A percentile compares a stretch with the other conserved stretches of the same genome.
Evolutionary conservation across 2,113 vertebrate genomes (phyloP).

Genomic region (Anolis carolinensis): DNA sequence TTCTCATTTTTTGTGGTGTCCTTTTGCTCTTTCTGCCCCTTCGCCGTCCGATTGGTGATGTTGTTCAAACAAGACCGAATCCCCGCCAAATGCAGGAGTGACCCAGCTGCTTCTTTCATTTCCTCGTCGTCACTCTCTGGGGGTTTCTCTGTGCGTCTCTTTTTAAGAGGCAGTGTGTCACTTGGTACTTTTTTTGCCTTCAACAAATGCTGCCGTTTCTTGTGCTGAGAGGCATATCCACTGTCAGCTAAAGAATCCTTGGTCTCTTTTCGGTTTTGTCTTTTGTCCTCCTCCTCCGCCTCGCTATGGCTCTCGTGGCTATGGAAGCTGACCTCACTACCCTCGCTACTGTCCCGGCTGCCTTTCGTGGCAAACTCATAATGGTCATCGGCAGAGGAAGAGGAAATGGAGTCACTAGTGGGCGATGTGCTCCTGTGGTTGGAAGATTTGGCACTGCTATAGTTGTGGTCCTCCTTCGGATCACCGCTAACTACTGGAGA

Average conservation of each 20-base stretch:
- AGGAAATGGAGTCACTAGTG: slow-evolving; percentile 78
- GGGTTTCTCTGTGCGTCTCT: slow-evolving; percentile 93
- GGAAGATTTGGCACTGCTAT: slow-evolving; percentile 92
- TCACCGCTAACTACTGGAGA: slow-evolving; percentile 89
- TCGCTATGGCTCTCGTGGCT: slow-evolving; percentile 84
- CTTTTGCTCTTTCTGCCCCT: slow-evolving; percentile 99
- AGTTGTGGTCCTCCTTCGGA: slow-evolving; percentile 95
- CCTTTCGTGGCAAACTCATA: slow-evolving; percentile 80
- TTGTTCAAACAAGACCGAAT: slow-evolving; percentile 99
- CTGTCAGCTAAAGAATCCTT: slow-evolving; percentile 89
- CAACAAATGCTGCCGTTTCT: slow-evolving; percentile 91
- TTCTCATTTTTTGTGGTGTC: slow-evolving; percentile 93
- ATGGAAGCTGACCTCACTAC: slow-evolving; percentile 81
- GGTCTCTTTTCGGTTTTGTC: slow-evolving; percentile 84
- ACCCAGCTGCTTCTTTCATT: slow-evolving; percentile 99
- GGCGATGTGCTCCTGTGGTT: slow-evolving; percentile 80
- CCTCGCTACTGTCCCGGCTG: slow-evolving; percentile 79
- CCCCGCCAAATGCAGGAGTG: slow-evolving; percentile 95
- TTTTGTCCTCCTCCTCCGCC: slow-evolving; percentile 87
- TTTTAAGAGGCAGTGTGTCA: slow-evolving; percentile 97
- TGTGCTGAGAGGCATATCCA: slow-evolving; percentile 86
- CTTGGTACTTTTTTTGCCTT: slow-evolving; percentile 88
- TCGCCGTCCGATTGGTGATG: slow-evolving; percentile 99
- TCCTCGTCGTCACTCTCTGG: slow-evolving; percentile 98
- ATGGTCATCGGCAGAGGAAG: slow-evolving; percentile 80